Conservation (phyloP, 1,140 invertebrate species). For the Drosophila albomicans region DNA sequence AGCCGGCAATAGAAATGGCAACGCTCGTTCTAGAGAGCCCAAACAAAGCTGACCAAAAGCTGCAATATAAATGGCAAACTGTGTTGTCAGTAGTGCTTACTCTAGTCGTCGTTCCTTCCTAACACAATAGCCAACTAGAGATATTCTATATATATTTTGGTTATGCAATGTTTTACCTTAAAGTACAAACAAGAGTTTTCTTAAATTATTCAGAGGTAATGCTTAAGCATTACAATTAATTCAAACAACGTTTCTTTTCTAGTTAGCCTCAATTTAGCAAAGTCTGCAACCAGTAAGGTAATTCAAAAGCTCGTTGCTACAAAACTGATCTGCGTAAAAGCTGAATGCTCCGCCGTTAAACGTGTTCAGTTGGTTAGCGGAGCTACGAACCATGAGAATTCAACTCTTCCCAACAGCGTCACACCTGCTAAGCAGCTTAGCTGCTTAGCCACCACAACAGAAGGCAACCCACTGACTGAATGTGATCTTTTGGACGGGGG, state of each 20-base stretch:
- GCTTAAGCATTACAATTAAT: neutral
- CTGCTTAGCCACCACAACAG: slow-evolving; percentile 8
- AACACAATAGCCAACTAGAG: neutral
- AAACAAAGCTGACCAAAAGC: slow-evolving; percentile 50
- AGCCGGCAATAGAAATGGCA: neutral
- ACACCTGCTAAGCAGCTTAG: neutral
- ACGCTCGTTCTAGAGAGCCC: slow-evolving; percentile 9
- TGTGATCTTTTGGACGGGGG: slow-evolving; percentile 58
- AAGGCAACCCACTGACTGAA: slow-evolving; percentile 56
- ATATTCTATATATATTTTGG: neutral
- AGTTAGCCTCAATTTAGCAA: neutral
- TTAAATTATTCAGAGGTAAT: no score
- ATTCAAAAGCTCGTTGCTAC: neutral
- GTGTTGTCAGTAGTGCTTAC: slow-evolving; percentile 34
- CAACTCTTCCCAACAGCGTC: slow-evolving; percentile 20
- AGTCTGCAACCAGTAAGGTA: neutral
- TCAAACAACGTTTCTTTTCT: neutral
- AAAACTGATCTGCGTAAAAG: neutral
- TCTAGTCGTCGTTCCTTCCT: slow-evolving; percentile 3
- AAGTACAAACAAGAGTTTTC: neutral
- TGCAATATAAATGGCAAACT: slow-evolving; percentile 45
- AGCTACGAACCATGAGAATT: slow-evolving; percentile 14
- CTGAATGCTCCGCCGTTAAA: slow-evolving; percentile 1
- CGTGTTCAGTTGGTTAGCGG: slow-evolving; percentile 15
- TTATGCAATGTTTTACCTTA: neutral